These are phyloP conservation scores for Dascyllus trimaculatus DNA, from an alignment of 2,113 vertebrate genomes.

Conservation along the genomic window DNA sequence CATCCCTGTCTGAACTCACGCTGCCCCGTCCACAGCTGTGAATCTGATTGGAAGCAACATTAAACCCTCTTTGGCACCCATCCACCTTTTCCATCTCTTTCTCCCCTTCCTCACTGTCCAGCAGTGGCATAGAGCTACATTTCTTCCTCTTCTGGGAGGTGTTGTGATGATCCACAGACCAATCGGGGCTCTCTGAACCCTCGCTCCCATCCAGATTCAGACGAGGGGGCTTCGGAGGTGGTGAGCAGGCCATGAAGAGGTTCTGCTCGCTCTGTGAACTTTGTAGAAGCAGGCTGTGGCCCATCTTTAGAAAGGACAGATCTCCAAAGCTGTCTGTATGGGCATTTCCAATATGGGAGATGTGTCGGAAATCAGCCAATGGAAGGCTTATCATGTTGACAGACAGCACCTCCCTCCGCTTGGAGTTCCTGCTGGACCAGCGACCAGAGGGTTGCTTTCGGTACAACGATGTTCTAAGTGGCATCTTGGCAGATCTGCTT, in stretches of 20 bases:
- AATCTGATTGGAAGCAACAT: slow-evolving; percentile 24
- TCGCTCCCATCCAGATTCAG: slow-evolving; percentile 88
- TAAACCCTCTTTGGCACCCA: slow-evolving; percentile 39
- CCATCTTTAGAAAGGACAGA: slow-evolving; percentile 83
- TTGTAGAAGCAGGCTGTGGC: slow-evolving; percentile 76
- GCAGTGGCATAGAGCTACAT: slow-evolving; percentile 81
- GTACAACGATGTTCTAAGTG: slow-evolving; percentile 73
- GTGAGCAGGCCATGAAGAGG: slow-evolving; percentile 84
- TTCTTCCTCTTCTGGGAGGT: slow-evolving; percentile 73
- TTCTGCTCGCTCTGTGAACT: slow-evolving; percentile 90
- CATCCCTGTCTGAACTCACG: slow-evolving; percentile 68
- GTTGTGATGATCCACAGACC: slow-evolving; percentile 14
- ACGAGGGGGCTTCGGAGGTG: slow-evolving; percentile 94
- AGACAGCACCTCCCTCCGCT: slow-evolving; percentile 73
- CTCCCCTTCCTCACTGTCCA: slow-evolving; percentile 71
- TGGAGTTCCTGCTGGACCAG: slow-evolving; percentile 70
- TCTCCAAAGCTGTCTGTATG: slow-evolving; percentile 85
- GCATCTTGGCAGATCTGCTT: slow-evolving; percentile 70
- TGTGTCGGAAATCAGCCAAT: slow-evolving; percentile 84
- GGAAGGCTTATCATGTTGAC: slow-evolving; percentile 88
- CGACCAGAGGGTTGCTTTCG: slow-evolving; percentile 69
- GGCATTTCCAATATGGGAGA: slow-evolving; percentile 80
- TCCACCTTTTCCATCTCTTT: slow-evolving; percentile 51
- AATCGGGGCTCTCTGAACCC: slow-evolving; percentile 42
- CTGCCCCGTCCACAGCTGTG: slow-evolving; percentile 43